phyloP scores from a whole-genome alignment of 2,113 vertebrate genomes.

The Poeciliopsis occidentalis region DNA sequence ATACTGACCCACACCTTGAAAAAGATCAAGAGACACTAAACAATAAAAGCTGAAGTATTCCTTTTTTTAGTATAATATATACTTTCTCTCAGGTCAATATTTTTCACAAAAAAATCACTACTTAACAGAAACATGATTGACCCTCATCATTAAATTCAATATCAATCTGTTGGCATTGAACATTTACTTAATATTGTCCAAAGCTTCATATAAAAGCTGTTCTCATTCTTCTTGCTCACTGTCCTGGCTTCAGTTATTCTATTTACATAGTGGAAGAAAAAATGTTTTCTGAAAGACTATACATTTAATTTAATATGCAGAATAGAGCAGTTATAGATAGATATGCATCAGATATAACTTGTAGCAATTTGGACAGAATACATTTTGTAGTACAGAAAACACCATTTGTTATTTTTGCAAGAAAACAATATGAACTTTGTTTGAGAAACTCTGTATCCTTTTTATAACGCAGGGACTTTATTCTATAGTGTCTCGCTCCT shows the following conservation, averaged over 20 bases:
- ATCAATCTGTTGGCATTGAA: constrained; percentile 74
- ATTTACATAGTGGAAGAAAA: constrained; percentile 56
- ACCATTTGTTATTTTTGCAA: constrained; percentile 18
- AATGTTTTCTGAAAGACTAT: constrained; percentile 47
- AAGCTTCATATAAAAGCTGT: constrained; percentile 50
- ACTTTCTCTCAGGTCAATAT: not conserved
- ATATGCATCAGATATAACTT: constrained; percentile 37
- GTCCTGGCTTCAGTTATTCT: constrained; percentile 16
- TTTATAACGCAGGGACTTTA: not conserved
- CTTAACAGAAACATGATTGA: constrained; percentile 8
- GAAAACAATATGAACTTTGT: constrained; percentile 1
- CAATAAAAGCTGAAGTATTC: not conserved
- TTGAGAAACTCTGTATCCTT: not conserved
- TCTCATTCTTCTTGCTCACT: constrained; percentile 52
- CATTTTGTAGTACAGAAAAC: constrained; percentile 3
- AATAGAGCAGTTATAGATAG: constrained; percentile 34
- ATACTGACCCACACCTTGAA: no score
- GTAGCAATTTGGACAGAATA: constrained; percentile 34
- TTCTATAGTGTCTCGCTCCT: not conserved
- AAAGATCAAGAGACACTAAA: not conserved
- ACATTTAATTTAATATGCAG: constrained; percentile 60
- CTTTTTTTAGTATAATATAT: not conserved
- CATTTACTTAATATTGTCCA: constrained; percentile 70
- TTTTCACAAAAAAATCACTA: not conserved
- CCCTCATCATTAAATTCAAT: constrained; percentile 37